Evolutionary conservation across 2,113 vertebrate species (phyloP).

Genomic region (Poeciliopsis occidentalis): DNA sequence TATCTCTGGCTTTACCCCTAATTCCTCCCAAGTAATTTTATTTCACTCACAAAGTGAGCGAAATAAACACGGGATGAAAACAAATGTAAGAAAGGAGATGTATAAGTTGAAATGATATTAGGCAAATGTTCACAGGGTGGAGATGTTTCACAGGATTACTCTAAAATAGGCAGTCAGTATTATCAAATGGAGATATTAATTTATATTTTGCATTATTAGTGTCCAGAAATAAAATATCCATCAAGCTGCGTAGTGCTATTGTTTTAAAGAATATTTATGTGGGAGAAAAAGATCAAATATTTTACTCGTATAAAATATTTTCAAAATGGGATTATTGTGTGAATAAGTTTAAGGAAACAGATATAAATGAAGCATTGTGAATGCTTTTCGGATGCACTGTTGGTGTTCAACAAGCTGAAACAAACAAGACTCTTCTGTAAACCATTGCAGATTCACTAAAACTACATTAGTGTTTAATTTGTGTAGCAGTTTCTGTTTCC

Average conservation of each 20-base stretch:
- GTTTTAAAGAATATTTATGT: neutral
- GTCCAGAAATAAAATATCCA: neutral
- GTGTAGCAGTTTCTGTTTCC: neutral
- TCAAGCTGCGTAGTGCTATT: neutral
- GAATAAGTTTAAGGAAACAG: too few species aligned
- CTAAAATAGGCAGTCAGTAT: too few species aligned
- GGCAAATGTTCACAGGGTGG: neutral
- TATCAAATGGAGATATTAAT: neutral
- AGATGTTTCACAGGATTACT: constrained; percentile 12
- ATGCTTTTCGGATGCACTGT: too few species aligned
- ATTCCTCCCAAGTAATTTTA: constrained; percentile 71
- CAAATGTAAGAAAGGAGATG: neutral
- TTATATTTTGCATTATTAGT: neutral
- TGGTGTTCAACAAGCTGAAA: too few species aligned
- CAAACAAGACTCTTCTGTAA: too few species aligned
- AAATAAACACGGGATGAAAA: constrained; percentile 13
- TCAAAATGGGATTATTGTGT: too few species aligned
- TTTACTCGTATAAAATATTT: neutral
- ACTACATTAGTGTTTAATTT: neutral
- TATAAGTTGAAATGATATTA: constrained; percentile 38
- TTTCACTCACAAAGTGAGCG: constrained; percentile 51
- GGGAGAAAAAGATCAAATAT: too few species aligned
- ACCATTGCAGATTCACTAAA: too few species aligned
- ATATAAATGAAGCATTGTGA: too few species aligned
- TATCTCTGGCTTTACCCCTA: constrained; percentile 73